A percentile compares a stretch with the other conserved stretches of the same genome.
Evolutionary conservation across 2,797 vertebrate species (phyloP).

Genomic region (Macrochelys suwanniensis): DNA sequence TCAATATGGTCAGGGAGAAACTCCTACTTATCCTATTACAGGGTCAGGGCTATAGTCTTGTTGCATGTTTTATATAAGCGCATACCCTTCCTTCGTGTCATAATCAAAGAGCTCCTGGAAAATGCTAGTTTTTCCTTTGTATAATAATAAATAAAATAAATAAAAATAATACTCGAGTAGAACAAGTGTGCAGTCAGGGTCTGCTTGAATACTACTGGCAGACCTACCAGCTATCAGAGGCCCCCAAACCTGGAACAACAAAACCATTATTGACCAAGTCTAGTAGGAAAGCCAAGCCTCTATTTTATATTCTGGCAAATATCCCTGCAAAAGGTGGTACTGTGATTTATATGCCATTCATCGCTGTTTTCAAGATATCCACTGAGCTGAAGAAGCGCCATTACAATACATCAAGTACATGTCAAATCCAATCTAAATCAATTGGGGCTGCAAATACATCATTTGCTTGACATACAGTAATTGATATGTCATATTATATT

Average conservation of each 20-base stretch:
- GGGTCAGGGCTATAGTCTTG: neutral
- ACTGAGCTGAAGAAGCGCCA: constrained; percentile 57
- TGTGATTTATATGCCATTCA: constrained; percentile 48
- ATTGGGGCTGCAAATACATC: constrained; percentile 28
- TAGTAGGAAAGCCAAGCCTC: constrained; percentile 15
- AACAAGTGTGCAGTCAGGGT: neutral
- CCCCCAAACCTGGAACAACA: neutral
- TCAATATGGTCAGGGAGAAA: neutral
- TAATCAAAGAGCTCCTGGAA: neutral
- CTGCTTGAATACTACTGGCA: neutral
- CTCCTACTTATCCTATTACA: neutral
- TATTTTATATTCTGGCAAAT: constrained; percentile 20
- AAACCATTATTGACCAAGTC: neutral
- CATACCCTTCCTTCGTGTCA: neutral
- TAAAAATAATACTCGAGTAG: neutral
- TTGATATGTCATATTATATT: constrained; percentile 53
- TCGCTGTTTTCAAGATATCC: constrained; percentile 49
- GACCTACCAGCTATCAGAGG: neutral
- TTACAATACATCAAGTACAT: constrained; percentile 55
- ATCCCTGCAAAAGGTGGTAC: constrained; percentile 25
- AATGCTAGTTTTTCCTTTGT: neutral
- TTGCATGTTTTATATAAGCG: neutral
- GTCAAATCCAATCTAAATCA: constrained; percentile 55
- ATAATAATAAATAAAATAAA: neutral
- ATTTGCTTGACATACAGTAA: constrained; percentile 36